phyloP scores from a whole-genome alignment of 2,888 invertebrate species.

The Pristionchus japonicus region DNA sequence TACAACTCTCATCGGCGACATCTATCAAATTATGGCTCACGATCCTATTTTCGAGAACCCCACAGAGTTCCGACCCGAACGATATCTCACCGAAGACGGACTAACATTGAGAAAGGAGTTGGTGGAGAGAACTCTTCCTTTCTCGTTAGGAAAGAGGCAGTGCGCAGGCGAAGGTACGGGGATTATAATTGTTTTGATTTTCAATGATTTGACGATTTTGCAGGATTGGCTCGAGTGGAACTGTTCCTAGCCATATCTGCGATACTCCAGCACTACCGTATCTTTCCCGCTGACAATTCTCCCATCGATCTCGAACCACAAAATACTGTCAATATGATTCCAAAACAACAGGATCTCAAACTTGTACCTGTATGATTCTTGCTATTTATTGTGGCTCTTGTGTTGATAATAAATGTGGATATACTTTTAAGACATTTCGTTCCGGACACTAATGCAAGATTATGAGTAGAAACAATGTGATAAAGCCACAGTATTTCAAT shows the following conservation, averaged over 20 bases:
- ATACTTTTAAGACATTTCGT: background rate
- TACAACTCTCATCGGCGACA: background rate
- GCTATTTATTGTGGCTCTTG: background rate
- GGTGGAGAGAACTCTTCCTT: background rate
- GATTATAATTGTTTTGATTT: background rate
- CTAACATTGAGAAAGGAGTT: background rate
- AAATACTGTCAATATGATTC: background rate
- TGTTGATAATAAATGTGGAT: background rate
- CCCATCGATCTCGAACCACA: background rate
- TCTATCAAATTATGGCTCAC: slow-evolving; percentile 17
- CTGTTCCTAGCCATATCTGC: background rate
- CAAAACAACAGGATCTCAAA: background rate
- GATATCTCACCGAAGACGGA: slow-evolving; percentile 6
- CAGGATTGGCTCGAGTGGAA: background rate
- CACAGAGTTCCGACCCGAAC: background rate
- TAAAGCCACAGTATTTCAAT: too few relatives aligned
- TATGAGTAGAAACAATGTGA: too few relatives aligned
- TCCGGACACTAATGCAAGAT: too few relatives aligned
- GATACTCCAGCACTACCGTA: background rate
- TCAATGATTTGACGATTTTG: background rate
- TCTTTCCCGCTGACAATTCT: background rate
- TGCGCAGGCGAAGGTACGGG: background rate
- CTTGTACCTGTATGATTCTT: background rate
- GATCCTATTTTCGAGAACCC: background rate
- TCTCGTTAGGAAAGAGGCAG: background rate